Evolutionary conservation across 2,113 vertebrate species (phyloP), one percentile per base, ranked within the genome.

Genomic region (Myanophis thanlyinensis): DNA sequence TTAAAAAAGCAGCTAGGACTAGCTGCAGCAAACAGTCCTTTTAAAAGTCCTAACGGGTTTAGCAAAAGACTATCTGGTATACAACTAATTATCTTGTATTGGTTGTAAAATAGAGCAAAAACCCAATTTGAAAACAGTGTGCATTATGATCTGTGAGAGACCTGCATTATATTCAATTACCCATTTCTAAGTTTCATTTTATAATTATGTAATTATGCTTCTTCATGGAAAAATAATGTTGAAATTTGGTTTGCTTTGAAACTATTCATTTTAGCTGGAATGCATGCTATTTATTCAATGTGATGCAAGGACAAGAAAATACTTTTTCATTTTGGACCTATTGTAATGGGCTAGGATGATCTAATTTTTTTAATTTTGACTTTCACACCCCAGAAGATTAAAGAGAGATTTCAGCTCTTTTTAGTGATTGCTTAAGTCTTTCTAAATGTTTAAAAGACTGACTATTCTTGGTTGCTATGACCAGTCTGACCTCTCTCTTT

Each of bases 311-410:
- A 96, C 95, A 97, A 97, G 97, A 97, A 98, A 97, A 98, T 97
- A 98, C 97, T 98, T 98, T 98, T 98, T 98, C 97, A 96, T 97
- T 97, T 96, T 96, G 97, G 95, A 96, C 96, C 97, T 96, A 97
- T 97, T 97, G 97, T 98, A 96, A 96, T 96, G 97, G 97, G 95
- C 97, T 96, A 97, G 97, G 93, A 96, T 97, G 97, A 98, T 98
- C 97, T 98, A 98, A 98, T 98, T 97, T 98, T 98, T 98, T 98
- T 98, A 97, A 98, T 98, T 98, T 98, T 97, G 97, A 95, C 97
- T 98, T 98, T 98, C 97, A 98, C 97, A 97, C 97, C 96, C 97
- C 95, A 97, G 97, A 96, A 97, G 96, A 97, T 97, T 59, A 97
- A 97, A 98, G 98, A 98, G 97, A 96, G 96, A 97, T 97, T 96